These are phyloP conservation scores for Microtus oregoni DNA, from an alignment of 2,113 vertebrate species.

Conservation along the genomic window DNA sequence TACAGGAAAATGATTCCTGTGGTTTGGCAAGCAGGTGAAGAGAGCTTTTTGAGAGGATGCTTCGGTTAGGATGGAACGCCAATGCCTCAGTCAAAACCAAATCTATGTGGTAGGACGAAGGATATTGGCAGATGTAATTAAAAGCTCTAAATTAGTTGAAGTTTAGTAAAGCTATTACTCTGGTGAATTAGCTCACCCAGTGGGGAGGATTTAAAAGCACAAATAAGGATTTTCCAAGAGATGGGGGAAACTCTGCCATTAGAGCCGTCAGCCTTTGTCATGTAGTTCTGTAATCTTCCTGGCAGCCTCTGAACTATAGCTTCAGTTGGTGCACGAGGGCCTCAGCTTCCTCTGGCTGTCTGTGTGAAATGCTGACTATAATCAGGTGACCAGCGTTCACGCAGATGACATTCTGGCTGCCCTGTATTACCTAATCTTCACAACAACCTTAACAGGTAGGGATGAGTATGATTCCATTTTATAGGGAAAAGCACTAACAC, in stretches of 20 bases:
- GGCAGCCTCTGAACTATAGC: neutral
- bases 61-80: neutral
- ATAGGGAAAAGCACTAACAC: neutral
- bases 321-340: neutral
- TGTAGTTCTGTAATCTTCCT: neutral
- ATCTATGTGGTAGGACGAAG: neutral
- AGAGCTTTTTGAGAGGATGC: neutral
- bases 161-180: neutral
- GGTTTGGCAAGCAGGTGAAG: neutral
- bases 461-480: neutral
- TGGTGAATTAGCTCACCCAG: neutral
- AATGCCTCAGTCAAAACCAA: neutral
- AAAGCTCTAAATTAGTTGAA: neutral
- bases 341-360: neutral
- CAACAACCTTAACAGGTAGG: neutral
- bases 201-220: neutral
- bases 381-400: neutral
- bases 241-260: neutral
- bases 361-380: neutral
- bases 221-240: neutral
- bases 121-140: neutral
- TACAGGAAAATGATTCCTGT: neutral
- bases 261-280: neutral
- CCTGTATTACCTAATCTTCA: neutral
- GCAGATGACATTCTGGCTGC: neutral